Evolutionary conservation across 2,888 invertebrate genomes (phyloP).

Genomic region (Pollenia amentaria): DNA sequence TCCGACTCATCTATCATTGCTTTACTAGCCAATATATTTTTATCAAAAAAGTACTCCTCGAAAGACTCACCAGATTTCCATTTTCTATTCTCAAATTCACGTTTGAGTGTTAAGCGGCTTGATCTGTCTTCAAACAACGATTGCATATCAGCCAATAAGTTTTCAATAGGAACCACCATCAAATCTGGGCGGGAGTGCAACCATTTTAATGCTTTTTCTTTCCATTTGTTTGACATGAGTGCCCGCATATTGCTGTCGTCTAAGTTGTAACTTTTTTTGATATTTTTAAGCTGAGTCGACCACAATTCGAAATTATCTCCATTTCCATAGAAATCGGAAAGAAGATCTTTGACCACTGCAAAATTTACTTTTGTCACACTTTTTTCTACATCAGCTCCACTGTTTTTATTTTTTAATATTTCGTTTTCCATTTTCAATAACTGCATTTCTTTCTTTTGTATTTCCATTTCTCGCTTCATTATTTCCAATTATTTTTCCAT

Average conservation of each 20-base stretch:
- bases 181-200: slow-evolving; percentile 49
- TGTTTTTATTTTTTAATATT: not conserved
- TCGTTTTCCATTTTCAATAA: slow-evolving; percentile 1
- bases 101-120: slow-evolving; percentile 52
- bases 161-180: slow-evolving; percentile 51
- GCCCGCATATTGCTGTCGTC: slow-evolving; percentile 63
- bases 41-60: slow-evolving; percentile 70
- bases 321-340: slow-evolving; percentile 1
- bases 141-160: slow-evolving; percentile 53
- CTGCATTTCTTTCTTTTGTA: slow-evolving; percentile 17
- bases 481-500: slow-evolving; percentile 43
- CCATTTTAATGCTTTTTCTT: slow-evolving; percentile 61
- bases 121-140: slow-evolving; percentile 41
- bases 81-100: slow-evolving; percentile 67
- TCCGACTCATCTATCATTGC: slow-evolving; percentile 75
- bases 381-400: not conserved
- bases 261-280: slow-evolving; percentile 37
- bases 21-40: slow-evolving; percentile 70
- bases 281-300: slow-evolving; percentile 4
- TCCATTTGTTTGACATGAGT: slow-evolving; percentile 59
- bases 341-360: slow-evolving; percentile 13
- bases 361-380: not conserved
- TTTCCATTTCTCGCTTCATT: slow-evolving; percentile 29
- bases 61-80: slow-evolving; percentile 70
- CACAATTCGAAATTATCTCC: slow-evolving; percentile 8